phyloP scores from a whole-genome alignment of 2,888 invertebrate species.

The Drosophila aldrichi region DNA sequence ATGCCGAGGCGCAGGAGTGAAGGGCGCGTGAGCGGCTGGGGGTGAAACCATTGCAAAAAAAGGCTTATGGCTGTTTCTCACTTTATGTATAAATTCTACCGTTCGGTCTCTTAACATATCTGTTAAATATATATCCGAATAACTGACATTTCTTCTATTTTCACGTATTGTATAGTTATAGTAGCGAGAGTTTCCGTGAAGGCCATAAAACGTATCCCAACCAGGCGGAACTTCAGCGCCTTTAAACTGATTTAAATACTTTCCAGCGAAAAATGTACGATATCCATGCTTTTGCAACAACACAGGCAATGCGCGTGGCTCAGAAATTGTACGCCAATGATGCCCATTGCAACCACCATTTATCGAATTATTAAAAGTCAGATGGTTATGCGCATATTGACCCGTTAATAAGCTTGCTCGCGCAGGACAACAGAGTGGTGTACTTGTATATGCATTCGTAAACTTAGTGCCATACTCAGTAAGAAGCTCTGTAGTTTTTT shows the following conservation, averaged over 20 bases:
- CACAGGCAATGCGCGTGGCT: slow-evolving; percentile 89
- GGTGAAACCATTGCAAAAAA: slow-evolving; percentile 95
- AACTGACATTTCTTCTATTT: slow-evolving; percentile 90
- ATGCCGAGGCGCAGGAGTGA: slow-evolving; percentile 92
- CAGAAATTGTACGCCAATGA: slow-evolving; percentile 89
- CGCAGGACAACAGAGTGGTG: slow-evolving; percentile 96
- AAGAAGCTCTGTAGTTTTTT: slow-evolving; percentile 88
- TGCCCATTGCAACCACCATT: slow-evolving; percentile 91
- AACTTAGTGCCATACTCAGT: slow-evolving; percentile 89
- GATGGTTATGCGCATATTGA: slow-evolving; percentile 93
- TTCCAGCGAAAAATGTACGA: slow-evolving; percentile 95
- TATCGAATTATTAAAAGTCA: slow-evolving; percentile 91
- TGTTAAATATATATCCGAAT: slow-evolving; percentile 91
- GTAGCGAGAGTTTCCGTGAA: slow-evolving; percentile 96
- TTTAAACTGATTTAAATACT: slow-evolving; percentile 94
- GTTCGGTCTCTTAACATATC: slow-evolving; percentile 89
- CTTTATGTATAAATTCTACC: slow-evolving; percentile 58
- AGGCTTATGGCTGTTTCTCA: slow-evolving; percentile 42
- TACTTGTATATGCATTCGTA: slow-evolving; percentile 91
- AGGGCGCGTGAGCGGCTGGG: slow-evolving; percentile 95
- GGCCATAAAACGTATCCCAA: slow-evolving; percentile 94
- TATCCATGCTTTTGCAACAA: slow-evolving; percentile 90
- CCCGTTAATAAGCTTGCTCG: slow-evolving; percentile 95
- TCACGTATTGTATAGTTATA: slow-evolving; percentile 95
- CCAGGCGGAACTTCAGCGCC: slow-evolving; percentile 91